phyloP scores from a whole-genome alignment of 2,113 vertebrate species.

The Pristiophorus japonicus region DNA sequence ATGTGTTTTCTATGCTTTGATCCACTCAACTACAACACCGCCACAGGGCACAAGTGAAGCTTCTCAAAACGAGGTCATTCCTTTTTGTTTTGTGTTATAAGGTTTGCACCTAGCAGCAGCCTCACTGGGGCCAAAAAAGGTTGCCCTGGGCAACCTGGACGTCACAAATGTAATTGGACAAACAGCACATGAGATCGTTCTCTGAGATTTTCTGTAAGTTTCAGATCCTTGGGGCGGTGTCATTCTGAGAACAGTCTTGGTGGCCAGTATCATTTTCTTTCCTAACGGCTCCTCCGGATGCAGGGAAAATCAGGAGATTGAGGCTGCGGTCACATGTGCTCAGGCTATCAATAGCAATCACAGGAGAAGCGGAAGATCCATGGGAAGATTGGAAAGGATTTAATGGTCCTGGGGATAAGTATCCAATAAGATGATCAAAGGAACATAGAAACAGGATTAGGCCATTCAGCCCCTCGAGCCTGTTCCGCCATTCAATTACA shows the following conservation, averaged over 20 bases:
- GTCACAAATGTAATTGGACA: neutral
- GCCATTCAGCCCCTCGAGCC: neutral
- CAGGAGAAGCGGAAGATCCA: neutral
- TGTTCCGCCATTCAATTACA: neutral
- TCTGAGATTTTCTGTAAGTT: neutral
- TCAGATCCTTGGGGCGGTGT: neutral
- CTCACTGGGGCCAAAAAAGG: neutral
- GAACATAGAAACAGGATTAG: neutral
- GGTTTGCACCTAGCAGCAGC: neutral
- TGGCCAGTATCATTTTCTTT: neutral
- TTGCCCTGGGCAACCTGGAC: neutral
- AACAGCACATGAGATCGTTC: neutral
- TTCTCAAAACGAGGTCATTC: too few relatives aligned
- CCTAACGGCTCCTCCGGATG: neutral
- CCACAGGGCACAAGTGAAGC: too few relatives aligned
- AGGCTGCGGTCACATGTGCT: neutral
- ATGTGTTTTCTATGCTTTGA: neutral
- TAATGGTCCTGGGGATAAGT: neutral
- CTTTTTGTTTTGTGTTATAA: neutral
- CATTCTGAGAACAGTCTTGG: neutral
- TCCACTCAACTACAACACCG: neutral
- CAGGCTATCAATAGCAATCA: neutral
- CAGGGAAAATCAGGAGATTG: neutral
- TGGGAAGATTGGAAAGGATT: neutral
- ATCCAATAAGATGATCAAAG: neutral